Percentiles rank a stretch among this genome's conserved stretches.
phyloP scores from a whole-genome alignment of 2,113 vertebrate species.

The Illadopsis cleaveri region DNA sequence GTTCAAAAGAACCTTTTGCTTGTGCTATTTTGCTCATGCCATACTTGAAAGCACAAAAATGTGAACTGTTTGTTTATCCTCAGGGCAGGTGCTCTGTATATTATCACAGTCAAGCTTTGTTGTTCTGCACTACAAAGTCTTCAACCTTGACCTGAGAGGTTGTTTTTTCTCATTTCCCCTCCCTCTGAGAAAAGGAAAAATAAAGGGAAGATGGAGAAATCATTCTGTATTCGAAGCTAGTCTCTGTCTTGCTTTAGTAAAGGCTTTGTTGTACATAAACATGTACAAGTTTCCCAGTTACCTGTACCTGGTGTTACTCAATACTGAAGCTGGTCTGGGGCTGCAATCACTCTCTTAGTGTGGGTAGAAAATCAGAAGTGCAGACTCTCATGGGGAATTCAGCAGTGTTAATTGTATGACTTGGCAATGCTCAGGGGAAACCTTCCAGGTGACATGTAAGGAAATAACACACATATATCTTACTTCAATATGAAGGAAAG shows the following conservation, averaged over 20 bases:
- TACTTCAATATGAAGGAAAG: constrained; percentile 17
- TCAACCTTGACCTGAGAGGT: constrained; percentile 47
- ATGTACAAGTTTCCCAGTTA: not conserved
- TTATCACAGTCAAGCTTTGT: constrained; percentile 53
- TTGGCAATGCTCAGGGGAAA: constrained; percentile 18
- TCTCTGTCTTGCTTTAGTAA: not conserved
- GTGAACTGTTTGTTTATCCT: constrained; percentile 63
- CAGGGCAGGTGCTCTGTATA: constrained; percentile 55
- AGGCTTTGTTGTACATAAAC: not conserved
- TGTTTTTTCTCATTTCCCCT: not conserved
- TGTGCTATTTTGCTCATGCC: not conserved
- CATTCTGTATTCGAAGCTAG: not conserved
- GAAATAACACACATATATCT: constrained; percentile 43
- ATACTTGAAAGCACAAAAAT: constrained; percentile 44
- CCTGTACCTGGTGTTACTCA: not conserved
- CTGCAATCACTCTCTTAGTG: not conserved
- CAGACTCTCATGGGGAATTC: not conserved
- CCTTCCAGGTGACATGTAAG: constrained; percentile 34
- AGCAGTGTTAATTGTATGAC: constrained; percentile 23
- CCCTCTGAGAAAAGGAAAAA: not conserved
- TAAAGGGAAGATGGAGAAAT: not conserved
- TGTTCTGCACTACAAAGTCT: constrained; percentile 27
- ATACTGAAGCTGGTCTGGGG: not conserved
- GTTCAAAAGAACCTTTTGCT: constrained; percentile 46
- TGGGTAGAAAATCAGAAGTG: not conserved